Evolutionary conservation across 2,797 vertebrate genomes (phyloP), one percentile per base, ranked within the genome.

Genomic region (Sebastes kiyomatsui): DNA sequence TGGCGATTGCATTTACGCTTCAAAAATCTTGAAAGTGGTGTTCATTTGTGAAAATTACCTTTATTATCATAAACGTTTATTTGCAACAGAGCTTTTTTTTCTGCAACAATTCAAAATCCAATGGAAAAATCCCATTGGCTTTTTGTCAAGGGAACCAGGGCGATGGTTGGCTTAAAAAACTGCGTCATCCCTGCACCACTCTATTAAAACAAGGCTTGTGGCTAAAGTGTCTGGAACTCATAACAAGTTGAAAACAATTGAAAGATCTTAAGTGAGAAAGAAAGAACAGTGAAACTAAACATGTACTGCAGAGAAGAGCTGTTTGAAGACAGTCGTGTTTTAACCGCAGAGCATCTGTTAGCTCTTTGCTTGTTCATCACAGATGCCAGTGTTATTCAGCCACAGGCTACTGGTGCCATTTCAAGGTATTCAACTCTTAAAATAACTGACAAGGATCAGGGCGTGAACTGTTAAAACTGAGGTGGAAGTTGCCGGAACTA

Each of bases 341-440:
- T 5, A 60, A 67, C 10, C 28, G 12, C 46, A 46, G 14, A 16
- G 35, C 42, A 20, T 73, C 25, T 78, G 55, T 83, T 64, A 27
- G 59, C 35, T 33, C 30, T 58, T 65, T 70, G 54, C 71, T 76
- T 68, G 49, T 78, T 80, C 33, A 5, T 58, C 68, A 78, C 38
- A 60, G 66, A 80, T 55, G 38, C 49, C 54, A 59, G 25, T 14
- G 25, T 77, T 58, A 54, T 32, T 65, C 18, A 30, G 79, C 85
- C 11, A 3, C 72, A 28, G 75, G 58, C 69, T 59, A 25, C 52
- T 22, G 58, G 27, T 72, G 66, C 55, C 33, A 67, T 81, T 82
- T 75, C 33, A 73, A 75, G 42, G n/a, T 72, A 55, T 66, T 67
- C n/a, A 70, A 13, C 58, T 72, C 30, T 75, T 33, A 62, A 78